Percentiles rank a stretch among this genome's conserved stretches.
phyloP scores from a whole-genome alignment of 2,888 invertebrate genomes.

The Amblyteles armatorius region DNA sequence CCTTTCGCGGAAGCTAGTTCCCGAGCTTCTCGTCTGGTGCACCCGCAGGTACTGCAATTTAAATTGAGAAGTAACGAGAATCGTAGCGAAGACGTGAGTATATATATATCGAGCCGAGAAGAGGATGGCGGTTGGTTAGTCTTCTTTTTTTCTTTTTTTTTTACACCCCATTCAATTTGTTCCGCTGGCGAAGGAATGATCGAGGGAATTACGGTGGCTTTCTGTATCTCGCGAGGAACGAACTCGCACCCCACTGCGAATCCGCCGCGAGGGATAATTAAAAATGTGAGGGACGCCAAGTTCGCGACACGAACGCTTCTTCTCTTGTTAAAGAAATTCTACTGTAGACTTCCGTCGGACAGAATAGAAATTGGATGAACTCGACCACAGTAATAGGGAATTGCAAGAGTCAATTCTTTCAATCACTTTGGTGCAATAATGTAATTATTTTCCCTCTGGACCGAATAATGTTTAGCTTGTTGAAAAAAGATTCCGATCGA shows the following conservation, averaged over 20 bases:
- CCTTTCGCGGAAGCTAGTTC: constrained; percentile 30
- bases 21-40: constrained; percentile 15
- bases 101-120: constrained; percentile 3
- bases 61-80: constrained; percentile 49
- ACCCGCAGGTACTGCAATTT: constrained; percentile 4
- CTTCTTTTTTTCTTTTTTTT: constrained; percentile 14
- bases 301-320: constrained; percentile 49
- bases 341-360: not conserved
- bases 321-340: constrained; percentile 29
- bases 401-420: not conserved
- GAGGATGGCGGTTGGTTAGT: constrained; percentile 28
- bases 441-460: too few species aligned
- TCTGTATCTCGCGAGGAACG: constrained; percentile 29
- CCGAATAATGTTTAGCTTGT: not conserved
- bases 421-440: too few species aligned
- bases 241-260: constrained; percentile 26
- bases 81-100: constrained; percentile 6
- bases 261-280: constrained; percentile 69
- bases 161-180: constrained; percentile 35
- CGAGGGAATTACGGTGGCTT: constrained; percentile 29
- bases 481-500: not conserved
- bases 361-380: not conserved
- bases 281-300: constrained; percentile 59
- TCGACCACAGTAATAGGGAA: not conserved
- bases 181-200: constrained; percentile 47